phyloP scores from a whole-genome alignment of 2,888 invertebrate genomes.

The Petrophora chlorosata region DNA sequence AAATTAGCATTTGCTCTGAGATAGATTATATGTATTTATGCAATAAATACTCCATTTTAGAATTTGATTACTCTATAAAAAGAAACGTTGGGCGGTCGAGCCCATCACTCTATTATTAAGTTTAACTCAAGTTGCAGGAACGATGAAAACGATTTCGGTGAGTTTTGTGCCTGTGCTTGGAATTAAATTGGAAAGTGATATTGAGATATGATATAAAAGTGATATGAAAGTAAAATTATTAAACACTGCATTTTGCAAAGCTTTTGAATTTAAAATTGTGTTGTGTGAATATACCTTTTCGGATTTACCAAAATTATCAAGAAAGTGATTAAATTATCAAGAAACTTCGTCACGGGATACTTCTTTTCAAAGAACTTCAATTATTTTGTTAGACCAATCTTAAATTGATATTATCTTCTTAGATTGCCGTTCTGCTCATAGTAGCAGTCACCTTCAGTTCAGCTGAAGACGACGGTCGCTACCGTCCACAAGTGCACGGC shows the following conservation, averaged over 20 bases:
- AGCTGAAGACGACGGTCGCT: conserved; percentile 74
- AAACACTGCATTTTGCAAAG: too few relatives aligned
- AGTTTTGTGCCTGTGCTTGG: conserved; percentile 41
- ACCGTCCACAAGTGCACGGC: conserved; percentile 64
- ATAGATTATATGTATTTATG: conserved; percentile 61
- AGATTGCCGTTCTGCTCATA: conserved; percentile 52
- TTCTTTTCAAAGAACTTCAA: too few relatives aligned
- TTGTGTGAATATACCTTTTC: too few relatives aligned
- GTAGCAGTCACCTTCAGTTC: conserved; percentile 47
- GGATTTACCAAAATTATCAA: too few relatives aligned
- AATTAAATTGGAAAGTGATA: background rate
- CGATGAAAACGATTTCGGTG: conserved; percentile 70
- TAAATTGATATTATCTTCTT: conserved; percentile 4
- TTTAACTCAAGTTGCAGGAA: conserved; percentile 48
- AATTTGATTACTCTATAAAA: conserved; percentile 71
- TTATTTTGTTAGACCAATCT: too few relatives aligned
- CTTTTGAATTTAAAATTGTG: too few relatives aligned
- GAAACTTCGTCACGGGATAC: too few relatives aligned
- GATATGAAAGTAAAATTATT: background rate
- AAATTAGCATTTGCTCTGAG: conserved; percentile 76
- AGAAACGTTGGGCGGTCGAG: conserved; percentile 52
- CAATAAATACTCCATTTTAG: conserved; percentile 75
- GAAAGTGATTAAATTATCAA: too few relatives aligned
- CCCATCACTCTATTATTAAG: conserved; percentile 62
- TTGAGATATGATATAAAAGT: too few relatives aligned